Percentiles rank a stretch among this genome's conserved stretches.
Evolutionary conservation across 2,113 vertebrate genomes (phyloP).

Genomic region (Tragelaphus buxtoni): DNA sequence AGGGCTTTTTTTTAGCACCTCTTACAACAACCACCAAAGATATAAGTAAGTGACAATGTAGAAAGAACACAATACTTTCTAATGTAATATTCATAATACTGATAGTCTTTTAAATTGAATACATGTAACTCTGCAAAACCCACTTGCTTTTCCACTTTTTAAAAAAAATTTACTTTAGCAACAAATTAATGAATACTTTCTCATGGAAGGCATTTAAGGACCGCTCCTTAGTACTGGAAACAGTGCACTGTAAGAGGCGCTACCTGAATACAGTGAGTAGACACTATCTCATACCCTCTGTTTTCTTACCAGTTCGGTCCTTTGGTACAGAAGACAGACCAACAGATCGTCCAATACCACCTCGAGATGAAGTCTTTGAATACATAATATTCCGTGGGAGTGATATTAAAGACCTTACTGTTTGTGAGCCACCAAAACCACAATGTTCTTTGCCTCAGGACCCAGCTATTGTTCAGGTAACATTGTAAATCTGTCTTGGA

Average conservation of each 20-base stretch:
- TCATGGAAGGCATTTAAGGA: not conserved
- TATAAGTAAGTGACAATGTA: not conserved
- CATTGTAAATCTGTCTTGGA: not conserved
- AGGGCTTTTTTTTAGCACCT: not conserved
- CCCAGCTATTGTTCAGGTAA: slow-evolving; percentile 97
- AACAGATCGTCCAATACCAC: slow-evolving; percentile 95
- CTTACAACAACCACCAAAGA: not conserved
- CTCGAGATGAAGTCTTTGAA: slow-evolving; percentile 97
- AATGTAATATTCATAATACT: not conserved
- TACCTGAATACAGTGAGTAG: not conserved
- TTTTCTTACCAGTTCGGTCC: slow-evolving; percentile 87
- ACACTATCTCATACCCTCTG: not conserved
- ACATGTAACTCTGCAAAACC: not conserved
- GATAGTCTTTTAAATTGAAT: not conserved
- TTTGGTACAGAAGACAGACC: slow-evolving; percentile 98
- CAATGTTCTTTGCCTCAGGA: slow-evolving; percentile 94
- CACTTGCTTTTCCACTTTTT: not conserved
- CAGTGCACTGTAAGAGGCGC: not conserved
- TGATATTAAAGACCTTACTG: slow-evolving; percentile 97
- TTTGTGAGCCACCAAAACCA: slow-evolving; percentile 96
- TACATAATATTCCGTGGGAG: slow-evolving; percentile 98
- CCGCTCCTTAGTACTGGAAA: not conserved
- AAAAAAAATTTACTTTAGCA: not conserved
- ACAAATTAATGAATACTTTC: not conserved
- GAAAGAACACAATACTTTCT: not conserved